Percentiles rank a stretch among this genome's conserved stretches.
These are phyloP conservation scores for Copidosoma floridanum DNA, from an alignment of 1,140 invertebrate species.

Conservation along the genomic window DNA sequence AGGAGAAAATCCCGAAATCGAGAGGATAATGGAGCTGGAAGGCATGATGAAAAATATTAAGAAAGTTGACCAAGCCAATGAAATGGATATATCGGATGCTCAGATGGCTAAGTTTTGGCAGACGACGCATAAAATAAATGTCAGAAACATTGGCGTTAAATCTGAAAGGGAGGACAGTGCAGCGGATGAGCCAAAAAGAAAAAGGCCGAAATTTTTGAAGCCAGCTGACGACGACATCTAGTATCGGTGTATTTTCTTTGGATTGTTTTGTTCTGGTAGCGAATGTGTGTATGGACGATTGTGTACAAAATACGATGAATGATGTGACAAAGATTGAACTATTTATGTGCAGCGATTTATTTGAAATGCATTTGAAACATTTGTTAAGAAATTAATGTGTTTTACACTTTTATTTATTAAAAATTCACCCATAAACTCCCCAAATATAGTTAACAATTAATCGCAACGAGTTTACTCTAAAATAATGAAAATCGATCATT, in stretches of 20 bases:
- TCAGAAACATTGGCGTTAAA: slow-evolving; percentile 46
- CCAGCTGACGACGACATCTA: too few relatives aligned
- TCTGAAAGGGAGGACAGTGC: slow-evolving; percentile 23
- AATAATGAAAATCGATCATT: too few relatives aligned
- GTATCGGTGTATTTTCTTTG: too few relatives aligned
- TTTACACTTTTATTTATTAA: too few relatives aligned
- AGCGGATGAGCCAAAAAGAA: slow-evolving; percentile 36
- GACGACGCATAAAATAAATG: slow-evolving; percentile 49
- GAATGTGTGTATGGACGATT: background rate
- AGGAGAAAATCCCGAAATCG: slow-evolving; percentile 87
- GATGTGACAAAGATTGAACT: background rate
- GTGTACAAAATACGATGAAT: background rate
- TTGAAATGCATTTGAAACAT: too few relatives aligned
- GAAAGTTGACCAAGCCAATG: slow-evolving; percentile 51
- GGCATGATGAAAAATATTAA: slow-evolving; percentile 51
- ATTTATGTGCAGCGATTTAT: too few relatives aligned
- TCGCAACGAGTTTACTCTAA: too few relatives aligned
- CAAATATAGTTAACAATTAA: too few relatives aligned
- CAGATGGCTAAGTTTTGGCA: slow-evolving; percentile 64
- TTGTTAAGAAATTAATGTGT: too few relatives aligned
- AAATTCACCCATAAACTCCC: too few relatives aligned
- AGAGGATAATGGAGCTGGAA: slow-evolving; percentile 66
- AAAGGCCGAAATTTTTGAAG: slow-evolving; percentile 49
- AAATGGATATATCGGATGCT: slow-evolving; percentile 69
- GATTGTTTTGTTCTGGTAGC: too few relatives aligned